Evolutionary conservation across 1,140 invertebrate genomes (phyloP).

Genomic region (Heliconius melpomene): DNA sequence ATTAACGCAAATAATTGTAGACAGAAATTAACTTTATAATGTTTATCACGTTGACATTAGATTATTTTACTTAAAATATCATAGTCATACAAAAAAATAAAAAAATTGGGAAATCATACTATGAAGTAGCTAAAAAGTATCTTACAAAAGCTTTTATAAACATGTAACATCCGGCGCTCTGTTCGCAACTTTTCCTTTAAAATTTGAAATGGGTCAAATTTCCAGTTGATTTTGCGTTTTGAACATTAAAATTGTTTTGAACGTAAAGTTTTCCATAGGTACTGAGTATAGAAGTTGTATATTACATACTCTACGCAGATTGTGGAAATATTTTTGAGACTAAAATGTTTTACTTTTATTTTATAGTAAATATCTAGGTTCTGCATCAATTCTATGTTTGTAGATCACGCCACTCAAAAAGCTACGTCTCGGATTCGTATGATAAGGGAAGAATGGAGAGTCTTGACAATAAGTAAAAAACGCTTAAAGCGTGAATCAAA

Average conservation of each 20-base stretch:
- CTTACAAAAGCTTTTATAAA: conserved; percentile 2
- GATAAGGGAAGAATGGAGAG: too few species aligned
- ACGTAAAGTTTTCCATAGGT: background rate
- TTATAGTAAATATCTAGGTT: too few species aligned
- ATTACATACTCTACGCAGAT: background rate
- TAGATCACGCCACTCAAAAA: too few species aligned
- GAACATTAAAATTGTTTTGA: background rate
- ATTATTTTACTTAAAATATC: background rate
- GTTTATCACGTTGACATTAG: too few species aligned
- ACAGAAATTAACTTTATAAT: too few species aligned
- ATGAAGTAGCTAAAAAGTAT: conserved; percentile 1
- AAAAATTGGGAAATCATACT: background rate
- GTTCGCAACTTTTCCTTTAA: conserved; percentile 5
- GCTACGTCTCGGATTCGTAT: too few species aligned
- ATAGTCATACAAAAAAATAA: too few species aligned
- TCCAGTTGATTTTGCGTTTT: conserved; percentile 6
- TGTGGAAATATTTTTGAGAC: background rate
- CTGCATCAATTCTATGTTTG: too few species aligned
- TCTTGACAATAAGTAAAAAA: background rate
- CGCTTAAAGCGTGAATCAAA: too few species aligned
- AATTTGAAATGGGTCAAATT: conserved; percentile 15
- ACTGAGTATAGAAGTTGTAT: background rate
- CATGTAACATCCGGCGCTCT: conserved; percentile 1
- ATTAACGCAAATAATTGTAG: too few species aligned
- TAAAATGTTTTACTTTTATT: too few species aligned